Conservation (phyloP, 1,140 invertebrate species). For the Berghia stephanieae region DNA sequence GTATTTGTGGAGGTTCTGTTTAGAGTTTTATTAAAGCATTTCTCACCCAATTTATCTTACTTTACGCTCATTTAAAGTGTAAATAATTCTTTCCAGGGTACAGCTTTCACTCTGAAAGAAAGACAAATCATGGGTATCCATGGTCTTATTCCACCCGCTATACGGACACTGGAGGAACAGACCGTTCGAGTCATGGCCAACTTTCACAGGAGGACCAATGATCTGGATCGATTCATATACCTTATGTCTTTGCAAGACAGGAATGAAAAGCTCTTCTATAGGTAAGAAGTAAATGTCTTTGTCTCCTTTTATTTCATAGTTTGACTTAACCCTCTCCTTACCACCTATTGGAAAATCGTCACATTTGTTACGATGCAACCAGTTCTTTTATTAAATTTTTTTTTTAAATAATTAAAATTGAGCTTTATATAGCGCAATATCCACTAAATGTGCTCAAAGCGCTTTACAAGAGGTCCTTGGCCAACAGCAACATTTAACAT, state of each 20-base stretch:
- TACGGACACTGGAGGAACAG: conserved; percentile 62
- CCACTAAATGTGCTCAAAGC: too few species aligned
- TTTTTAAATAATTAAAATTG: too few species aligned
- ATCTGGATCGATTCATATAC: conserved; percentile 64
- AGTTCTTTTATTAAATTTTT: too few species aligned
- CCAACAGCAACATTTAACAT: too few species aligned
- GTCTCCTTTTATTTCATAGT: too few species aligned
- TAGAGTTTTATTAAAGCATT: neutral
- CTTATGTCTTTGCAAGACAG: conserved; percentile 60
- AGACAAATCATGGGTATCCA: conserved; percentile 66
- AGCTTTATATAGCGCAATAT: too few species aligned
- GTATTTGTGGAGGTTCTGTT: neutral
- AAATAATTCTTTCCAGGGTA: conserved; percentile 47
- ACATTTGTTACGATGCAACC: too few species aligned
- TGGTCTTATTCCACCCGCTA: conserved; percentile 61
- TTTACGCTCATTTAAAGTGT: neutral
- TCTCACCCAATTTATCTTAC: neutral
- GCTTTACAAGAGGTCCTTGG: too few species aligned
- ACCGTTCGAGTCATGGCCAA: conserved; percentile 58
- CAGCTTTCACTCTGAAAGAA: conserved; percentile 64
- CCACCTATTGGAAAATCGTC: too few species aligned
- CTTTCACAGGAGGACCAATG: conserved; percentile 52
- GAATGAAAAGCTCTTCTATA: conserved; percentile 81
- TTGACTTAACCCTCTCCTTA: too few species aligned
- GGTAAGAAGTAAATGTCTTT: too few species aligned